Evolutionary conservation across 2,797 vertebrate species (phyloP), one percentile per base, ranked within the genome.

Genomic region (Saxicola maurus): DNA sequence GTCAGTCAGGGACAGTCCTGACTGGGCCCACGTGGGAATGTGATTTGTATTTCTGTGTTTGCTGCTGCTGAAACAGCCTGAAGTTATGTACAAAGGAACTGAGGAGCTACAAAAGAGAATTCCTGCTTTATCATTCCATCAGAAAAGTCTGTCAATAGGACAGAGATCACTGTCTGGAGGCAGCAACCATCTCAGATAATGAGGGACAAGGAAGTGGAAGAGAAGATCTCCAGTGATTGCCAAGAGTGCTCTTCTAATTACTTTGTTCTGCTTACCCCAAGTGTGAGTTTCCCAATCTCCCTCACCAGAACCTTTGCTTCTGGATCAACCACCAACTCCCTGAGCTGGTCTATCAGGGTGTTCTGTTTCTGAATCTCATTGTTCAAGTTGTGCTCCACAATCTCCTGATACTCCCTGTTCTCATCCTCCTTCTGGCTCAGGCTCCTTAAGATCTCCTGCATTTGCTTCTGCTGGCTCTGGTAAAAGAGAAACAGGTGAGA

Each of bases 391-490:
- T 95, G 94, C 55, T 77, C 96, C 38, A 82, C 46, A 23, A 21
- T 84, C 46, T 95, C 94, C 86, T 92, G 95, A 46, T 85, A 82
- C 5, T 93, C 95, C 45, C 95, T 96, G 11, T 37, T 93, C 81
- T 95, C 95, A 28, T 83, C 78, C 0, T 97, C 97, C 82, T 98
- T 97, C 66, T 96, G 97, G 85, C 97, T 98, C 87, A 98, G 96
- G 40, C 74, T 96, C 64, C 87, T 95, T 71, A 99, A 83, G 53
- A 97, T 95, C 49, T 97, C 97, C 93, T 99, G 98, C 91, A 99
- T 97, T 95, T 98, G 97, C 52, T 96, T 97, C 94, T 98, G 98
- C 93, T 98, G 98, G 84, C 95, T 97, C 98, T 99, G 96, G 43
- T 20, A 38, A 91, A 91, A 91, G 0, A 82, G 42, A 79, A 90